Evolutionary conservation across 1,140 invertebrate species (phyloP).

Genomic region (Agraylea sexmaculata): DNA sequence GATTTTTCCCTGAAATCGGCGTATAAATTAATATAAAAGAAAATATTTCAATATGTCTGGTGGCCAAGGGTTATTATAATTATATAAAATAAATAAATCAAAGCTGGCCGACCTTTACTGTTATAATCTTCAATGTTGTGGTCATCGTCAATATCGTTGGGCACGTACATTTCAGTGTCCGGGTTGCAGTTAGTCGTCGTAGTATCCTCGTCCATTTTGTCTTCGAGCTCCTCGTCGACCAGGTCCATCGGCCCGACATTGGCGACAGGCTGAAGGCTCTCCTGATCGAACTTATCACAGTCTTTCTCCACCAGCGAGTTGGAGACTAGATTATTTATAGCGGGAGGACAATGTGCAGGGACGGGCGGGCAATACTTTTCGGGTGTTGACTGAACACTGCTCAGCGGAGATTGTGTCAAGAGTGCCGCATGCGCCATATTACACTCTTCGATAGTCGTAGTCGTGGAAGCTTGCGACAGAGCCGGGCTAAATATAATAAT

Average conservation of each 20-base stretch:
- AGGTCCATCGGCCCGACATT: constrained; percentile 1
- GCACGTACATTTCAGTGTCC: background rate
- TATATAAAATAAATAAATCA: constrained; percentile 1
- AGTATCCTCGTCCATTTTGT: background rate
- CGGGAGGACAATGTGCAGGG: constrained; percentile 7
- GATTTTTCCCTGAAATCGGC: too few species aligned
- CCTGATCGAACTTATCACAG: too few species aligned
- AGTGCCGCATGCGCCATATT: constrained; percentile 20
- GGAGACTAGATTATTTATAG: too few species aligned
- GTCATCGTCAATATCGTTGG: constrained; percentile 5
- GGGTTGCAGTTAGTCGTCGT: too few species aligned
- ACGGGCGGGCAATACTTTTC: constrained; percentile 23
- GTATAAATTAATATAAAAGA: too few species aligned
- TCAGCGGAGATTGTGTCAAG: constrained; percentile 20
- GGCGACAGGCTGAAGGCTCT: background rate
- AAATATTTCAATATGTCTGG: too few species aligned
- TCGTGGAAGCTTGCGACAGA: constrained; percentile 33
- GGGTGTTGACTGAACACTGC: constrained; percentile 24
- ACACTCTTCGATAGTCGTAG: constrained; percentile 33
- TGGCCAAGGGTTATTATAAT: constrained; percentile 17
- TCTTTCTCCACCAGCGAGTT: too few species aligned
- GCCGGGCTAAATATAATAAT: constrained; percentile 25
- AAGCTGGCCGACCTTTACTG: constrained; percentile 17
- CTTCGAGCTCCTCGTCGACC: constrained; percentile 1
- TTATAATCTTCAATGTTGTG: constrained; percentile 18